These are phyloP conservation scores for Plebejus melissa DNA, from an alignment of 2,888 invertebrate species.

Conservation along the genomic window DNA sequence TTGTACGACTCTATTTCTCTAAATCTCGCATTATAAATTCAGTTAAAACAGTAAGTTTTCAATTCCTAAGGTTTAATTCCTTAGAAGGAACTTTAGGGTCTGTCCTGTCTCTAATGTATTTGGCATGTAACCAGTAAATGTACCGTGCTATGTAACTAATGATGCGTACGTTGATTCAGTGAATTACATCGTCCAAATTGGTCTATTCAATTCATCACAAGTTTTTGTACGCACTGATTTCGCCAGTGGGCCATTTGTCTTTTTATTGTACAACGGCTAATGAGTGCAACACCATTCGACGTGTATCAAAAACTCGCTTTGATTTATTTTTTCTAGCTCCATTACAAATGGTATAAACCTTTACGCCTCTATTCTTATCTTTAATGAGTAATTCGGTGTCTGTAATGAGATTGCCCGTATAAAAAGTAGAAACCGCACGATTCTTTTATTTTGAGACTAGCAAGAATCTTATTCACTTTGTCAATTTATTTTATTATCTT, in stretches of 20 bases:
- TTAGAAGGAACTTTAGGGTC: not conserved
- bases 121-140: not conserved
- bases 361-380: slow-evolving; percentile 36
- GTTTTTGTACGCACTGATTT: slow-evolving; percentile 57
- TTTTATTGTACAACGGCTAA: slow-evolving; percentile 56
- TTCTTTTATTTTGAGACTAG: not conserved
- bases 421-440: slow-evolving; percentile 11
- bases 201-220: slow-evolving; percentile 62
- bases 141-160: slow-evolving; percentile 16
- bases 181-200: slow-evolving; percentile 51
- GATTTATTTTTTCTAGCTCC: slow-evolving; percentile 39
- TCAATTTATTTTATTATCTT: slow-evolving; percentile 35
- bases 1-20: not conserved
- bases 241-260: slow-evolving; percentile 46
- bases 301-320: slow-evolving; percentile 38
- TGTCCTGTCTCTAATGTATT: not conserved
- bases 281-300: slow-evolving; percentile 57
- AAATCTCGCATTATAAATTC: not conserved
- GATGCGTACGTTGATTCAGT: slow-evolving; percentile 39
- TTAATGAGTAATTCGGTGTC: slow-evolving; percentile 48
- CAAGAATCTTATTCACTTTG: slow-evolving; percentile 33
- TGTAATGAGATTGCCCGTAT: slow-evolving; percentile 52
- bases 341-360: slow-evolving; percentile 24
- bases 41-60: not conserved
- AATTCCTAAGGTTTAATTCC: not conserved